phyloP scores from a whole-genome alignment of 2,888 invertebrate genomes.

The Ctenicera cuprea region DNA sequence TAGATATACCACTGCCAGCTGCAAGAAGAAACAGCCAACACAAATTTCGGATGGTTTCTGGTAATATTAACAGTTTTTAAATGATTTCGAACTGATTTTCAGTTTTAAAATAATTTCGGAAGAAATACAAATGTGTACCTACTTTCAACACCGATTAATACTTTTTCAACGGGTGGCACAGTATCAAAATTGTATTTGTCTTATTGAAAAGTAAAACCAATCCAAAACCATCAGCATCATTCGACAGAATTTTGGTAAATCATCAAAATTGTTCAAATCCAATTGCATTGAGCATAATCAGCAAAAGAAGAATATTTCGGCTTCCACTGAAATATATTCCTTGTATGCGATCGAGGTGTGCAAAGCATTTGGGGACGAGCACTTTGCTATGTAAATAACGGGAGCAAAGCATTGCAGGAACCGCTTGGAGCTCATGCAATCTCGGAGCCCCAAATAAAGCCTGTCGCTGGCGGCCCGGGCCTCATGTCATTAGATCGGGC shows the following conservation, averaged over 20 bases:
- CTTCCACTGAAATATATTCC: slow-evolving; percentile 41
- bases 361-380: slow-evolving; percentile 45
- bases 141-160: no score
- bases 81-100: no score
- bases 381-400: slow-evolving; percentile 53
- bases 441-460: slow-evolving; percentile 52
- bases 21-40: no score
- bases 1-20: no score
- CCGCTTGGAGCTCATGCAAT: slow-evolving; percentile 45
- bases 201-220: no score
- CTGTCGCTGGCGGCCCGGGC: slow-evolving; percentile 49
- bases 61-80: no score
- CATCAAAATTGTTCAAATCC: not conserved
- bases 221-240: not conserved
- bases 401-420: slow-evolving; percentile 44
- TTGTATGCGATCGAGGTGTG: slow-evolving; percentile 38
- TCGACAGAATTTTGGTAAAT: not conserved
- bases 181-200: no score
- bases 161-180: no score
- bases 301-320: slow-evolving; percentile 9
- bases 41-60: no score
- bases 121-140: no score
- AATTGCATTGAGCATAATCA: slow-evolving; percentile 2
- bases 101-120: no score
- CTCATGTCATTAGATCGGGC: slow-evolving; percentile 53